These are phyloP conservation scores for Diuraphis noxia DNA, from an alignment of 1,140 invertebrate genomes.

Conservation along the genomic window DNA sequence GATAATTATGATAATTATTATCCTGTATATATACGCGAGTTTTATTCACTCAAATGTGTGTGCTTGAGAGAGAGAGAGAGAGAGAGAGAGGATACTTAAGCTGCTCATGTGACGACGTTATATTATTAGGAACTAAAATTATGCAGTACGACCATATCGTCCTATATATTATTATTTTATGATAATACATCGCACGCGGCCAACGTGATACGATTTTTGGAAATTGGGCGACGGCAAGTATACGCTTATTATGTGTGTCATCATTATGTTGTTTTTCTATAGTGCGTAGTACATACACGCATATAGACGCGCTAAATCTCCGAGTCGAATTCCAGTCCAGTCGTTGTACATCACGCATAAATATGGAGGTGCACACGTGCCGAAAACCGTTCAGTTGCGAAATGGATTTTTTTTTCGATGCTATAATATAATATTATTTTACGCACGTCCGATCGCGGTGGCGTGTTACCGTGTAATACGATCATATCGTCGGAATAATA, in stretches of 20 bases:
- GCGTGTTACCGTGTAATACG: constrained; percentile 15
- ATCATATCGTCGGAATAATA: background rate
- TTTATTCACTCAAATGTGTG: background rate
- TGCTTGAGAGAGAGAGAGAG: background rate
- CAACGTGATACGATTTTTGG: background rate
- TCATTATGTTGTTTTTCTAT: background rate
- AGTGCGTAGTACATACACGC: too few relatives aligned
- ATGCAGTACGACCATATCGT: background rate
- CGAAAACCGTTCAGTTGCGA: constrained; percentile 32
- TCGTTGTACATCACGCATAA: background rate
- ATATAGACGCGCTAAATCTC: background rate
- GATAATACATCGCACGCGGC: background rate
- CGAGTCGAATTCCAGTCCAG: constrained; percentile 9
- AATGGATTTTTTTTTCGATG: background rate
- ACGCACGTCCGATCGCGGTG: background rate
- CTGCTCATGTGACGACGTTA: background rate
- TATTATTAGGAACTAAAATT: background rate
- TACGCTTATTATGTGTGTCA: background rate
- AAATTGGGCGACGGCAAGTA: background rate
- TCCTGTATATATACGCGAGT: background rate
- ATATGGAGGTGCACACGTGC: background rate
- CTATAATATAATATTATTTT: background rate
- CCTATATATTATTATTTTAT: background rate
- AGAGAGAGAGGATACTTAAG: background rate
- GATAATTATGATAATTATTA: constrained; percentile 13